Conservation (phyloP, 92 coral and sea anemone genomes). For the Diadumene lineata region DNA sequence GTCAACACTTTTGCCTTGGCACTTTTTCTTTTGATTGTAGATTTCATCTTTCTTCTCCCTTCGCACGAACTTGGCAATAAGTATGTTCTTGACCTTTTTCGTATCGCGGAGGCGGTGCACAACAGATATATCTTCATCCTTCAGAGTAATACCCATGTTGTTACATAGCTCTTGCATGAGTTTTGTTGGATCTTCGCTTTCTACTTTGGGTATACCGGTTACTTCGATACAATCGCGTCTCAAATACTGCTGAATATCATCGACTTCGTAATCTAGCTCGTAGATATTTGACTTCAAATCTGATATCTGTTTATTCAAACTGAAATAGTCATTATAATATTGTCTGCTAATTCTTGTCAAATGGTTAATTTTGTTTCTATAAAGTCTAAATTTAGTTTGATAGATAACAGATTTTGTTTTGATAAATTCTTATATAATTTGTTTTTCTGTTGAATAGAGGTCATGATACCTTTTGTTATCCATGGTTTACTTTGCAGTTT, state of each 20-base stretch:
- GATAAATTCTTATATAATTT: no score
- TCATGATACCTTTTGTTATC: no score
- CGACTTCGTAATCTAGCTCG: neutral
- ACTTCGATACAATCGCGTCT: constrained; percentile 37
- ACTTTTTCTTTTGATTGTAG: constrained; percentile 8
- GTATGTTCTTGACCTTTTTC: constrained; percentile 24
- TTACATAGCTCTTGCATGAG: constrained; percentile 25
- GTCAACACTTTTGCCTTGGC: neutral
- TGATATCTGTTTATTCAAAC: neutral
- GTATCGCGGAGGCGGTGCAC: constrained; percentile 40
- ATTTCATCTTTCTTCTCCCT: constrained; percentile 34
- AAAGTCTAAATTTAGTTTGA: no score
- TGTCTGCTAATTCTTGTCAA: no score
- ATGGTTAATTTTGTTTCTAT: no score
- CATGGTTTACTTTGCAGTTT: no score
- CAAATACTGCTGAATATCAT: constrained; percentile 32
- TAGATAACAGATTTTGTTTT: no score
- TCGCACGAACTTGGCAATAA: constrained; percentile 26
- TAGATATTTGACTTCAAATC: neutral
- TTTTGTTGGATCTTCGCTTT: constrained; percentile 20
- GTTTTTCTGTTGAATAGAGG: no score
- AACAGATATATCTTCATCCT: constrained; percentile 27
- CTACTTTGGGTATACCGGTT: constrained; percentile 27
- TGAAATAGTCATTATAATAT: no score
- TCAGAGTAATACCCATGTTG: neutral